Evolutionary conservation across 2,113 vertebrate genomes (phyloP).

Genomic region (Oreocharis arfaki): DNA sequence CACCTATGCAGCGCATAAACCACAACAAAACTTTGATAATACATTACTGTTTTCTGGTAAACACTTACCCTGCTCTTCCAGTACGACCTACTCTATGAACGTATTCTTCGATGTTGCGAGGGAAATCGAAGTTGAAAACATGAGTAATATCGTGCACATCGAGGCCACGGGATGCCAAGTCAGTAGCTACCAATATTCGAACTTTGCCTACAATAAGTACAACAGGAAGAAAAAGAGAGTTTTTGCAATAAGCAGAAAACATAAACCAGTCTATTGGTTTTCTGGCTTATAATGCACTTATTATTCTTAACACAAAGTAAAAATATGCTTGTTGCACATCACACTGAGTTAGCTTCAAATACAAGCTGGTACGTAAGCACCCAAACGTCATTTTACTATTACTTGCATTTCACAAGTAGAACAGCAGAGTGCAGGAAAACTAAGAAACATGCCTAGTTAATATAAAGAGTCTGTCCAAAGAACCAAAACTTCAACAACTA

Average conservation of each 20-base stretch:
- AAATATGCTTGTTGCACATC: background rate
- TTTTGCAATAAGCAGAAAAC: background rate
- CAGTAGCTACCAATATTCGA: slow-evolving; percentile 91
- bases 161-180: slow-evolving; percentile 91
- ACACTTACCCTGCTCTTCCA: slow-evolving; percentile 88
- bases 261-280: background rate
- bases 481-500: background rate
- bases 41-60: background rate
- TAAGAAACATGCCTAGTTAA: background rate
- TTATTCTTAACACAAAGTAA: background rate
- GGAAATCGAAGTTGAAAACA: slow-evolving; percentile 94
- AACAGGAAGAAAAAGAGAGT: background rate
- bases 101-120: slow-evolving; percentile 95
- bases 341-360: background rate
- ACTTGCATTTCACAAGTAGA: background rate
- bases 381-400: background rate
- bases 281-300: background rate
- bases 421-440: background rate
- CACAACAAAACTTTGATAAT: background rate
- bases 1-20: background rate
- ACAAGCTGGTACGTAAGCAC: background rate
- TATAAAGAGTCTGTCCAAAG: background rate
- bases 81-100: slow-evolving; percentile 94
- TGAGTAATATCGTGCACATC: slow-evolving; percentile 92
- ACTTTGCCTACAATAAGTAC: slow-evolving; percentile 78